Evolutionary conservation across 2,797 vertebrate genomes (phyloP).

Genomic region (Ambastaia sidthimunki): DNA sequence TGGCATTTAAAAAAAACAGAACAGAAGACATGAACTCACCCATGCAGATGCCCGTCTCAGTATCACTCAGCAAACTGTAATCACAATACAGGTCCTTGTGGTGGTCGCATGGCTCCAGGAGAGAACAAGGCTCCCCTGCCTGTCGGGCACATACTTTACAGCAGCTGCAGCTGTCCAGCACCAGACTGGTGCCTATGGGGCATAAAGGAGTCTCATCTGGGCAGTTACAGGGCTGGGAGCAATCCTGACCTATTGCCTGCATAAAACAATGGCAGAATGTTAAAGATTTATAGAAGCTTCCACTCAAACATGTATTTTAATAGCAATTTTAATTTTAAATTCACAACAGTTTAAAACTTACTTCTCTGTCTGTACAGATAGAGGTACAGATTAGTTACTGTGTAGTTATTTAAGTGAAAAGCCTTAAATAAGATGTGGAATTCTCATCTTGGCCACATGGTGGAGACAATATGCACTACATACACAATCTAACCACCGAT

Average conservation of each 20-base stretch:
- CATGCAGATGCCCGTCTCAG: constrained; percentile 76
- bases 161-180: constrained; percentile 82
- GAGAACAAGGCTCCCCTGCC: constrained; percentile 74
- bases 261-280: constrained; percentile 4
- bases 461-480: constrained; percentile 42
- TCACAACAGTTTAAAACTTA: not conserved
- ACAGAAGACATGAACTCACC: constrained; percentile 66
- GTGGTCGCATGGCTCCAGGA: constrained; percentile 77
- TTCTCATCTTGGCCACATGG: constrained; percentile 43
- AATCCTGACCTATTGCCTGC: constrained; percentile 72
- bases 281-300: not conserved
- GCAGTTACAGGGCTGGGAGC: constrained; percentile 75
- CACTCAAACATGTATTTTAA: not conserved
- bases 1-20: not conserved
- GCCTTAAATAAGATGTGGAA: not conserved
- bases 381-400: not conserved
- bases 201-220: constrained; percentile 70
- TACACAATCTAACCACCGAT: not conserved
- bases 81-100: constrained; percentile 82
- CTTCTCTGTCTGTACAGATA: not conserved
- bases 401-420: not conserved
- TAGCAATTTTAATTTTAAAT: not conserved
- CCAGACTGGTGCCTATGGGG: constrained; percentile 74
- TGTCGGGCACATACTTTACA: constrained; percentile 82
- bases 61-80: constrained; percentile 69